Percentiles rank a stretch among this genome's conserved stretches.
phyloP scores from a whole-genome alignment of 2,797 vertebrate genomes.

The Poecilia picta region DNA sequence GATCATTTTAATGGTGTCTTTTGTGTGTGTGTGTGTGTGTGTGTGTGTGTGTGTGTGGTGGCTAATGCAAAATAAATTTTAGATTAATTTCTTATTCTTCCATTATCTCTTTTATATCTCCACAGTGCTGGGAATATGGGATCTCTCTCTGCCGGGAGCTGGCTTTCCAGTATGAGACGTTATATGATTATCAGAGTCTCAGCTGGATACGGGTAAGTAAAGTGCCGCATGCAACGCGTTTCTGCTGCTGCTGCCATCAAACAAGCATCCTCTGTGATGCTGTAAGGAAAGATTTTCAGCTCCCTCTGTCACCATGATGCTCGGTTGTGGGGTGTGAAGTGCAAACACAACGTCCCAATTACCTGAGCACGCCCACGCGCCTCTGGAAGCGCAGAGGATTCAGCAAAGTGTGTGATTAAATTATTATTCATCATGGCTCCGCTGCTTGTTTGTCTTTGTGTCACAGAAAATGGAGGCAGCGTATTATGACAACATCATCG shows the following conservation, averaged over 20 bases:
- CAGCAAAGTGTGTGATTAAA: slow-evolving; percentile 50
- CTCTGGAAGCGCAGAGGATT: slow-evolving; percentile 30
- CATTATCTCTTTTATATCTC: slow-evolving; percentile 36
- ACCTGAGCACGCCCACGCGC: slow-evolving; percentile 41
- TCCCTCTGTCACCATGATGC: slow-evolving; percentile 12
- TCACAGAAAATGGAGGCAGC: slow-evolving; percentile 98
- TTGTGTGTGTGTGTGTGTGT: neutral
- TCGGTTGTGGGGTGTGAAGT: slow-evolving; percentile 20
- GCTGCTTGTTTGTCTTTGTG: slow-evolving; percentile 40
- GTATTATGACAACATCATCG: slow-evolving; percentile 98
- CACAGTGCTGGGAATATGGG: slow-evolving; percentile 98
- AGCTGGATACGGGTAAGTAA: slow-evolving; percentile 98
- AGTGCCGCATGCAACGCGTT: slow-evolving; percentile 21
- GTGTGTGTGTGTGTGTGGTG: slow-evolving; percentile 11
- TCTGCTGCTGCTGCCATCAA: slow-evolving; percentile 36
- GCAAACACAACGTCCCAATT: slow-evolving; percentile 44
- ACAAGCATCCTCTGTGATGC: slow-evolving; percentile 35
- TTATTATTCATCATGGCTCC: slow-evolving; percentile 43
- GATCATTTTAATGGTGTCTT: too few species aligned
- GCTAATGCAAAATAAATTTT: neutral
- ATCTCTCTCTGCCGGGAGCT: slow-evolving; percentile 96
- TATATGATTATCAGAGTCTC: slow-evolving; percentile 99
- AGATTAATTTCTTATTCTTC: neutral
- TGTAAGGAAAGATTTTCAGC: slow-evolving; percentile 19
- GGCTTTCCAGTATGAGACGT: slow-evolving; percentile 94